These are phyloP conservation scores for Macropis europaea DNA, from an alignment of 2,888 invertebrate genomes.

Conservation along the genomic window DNA sequence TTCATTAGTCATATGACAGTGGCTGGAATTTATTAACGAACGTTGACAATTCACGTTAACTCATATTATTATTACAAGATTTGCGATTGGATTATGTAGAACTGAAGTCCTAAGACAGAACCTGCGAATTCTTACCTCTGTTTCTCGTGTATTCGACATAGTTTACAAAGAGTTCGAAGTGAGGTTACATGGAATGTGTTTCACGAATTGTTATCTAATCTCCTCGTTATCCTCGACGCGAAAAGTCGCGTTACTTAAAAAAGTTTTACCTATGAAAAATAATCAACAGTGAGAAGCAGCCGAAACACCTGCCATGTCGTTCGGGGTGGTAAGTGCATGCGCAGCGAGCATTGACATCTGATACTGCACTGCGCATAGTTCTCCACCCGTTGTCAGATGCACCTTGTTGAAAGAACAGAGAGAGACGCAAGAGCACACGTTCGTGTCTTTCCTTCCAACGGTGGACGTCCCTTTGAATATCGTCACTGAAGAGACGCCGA, in stretches of 20 bases:
- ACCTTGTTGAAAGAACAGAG: neutral
- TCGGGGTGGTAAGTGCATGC: constrained; percentile 63
- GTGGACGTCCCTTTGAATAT: neutral
- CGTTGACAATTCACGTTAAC: no score
- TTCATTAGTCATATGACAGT: neutral
- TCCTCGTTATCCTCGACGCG: constrained; percentile 26
- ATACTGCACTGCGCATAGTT: constrained; percentile 52
- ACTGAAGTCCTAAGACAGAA: no score
- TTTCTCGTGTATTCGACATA: constrained; percentile 60
- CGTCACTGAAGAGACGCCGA: neutral
- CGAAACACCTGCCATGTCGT: constrained; percentile 65
- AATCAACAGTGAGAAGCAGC: constrained; percentile 60
- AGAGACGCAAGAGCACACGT: neutral
- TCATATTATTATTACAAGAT: no score
- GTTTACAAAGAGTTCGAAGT: constrained; percentile 4
- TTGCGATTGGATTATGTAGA: no score
- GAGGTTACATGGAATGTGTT: constrained; percentile 2
- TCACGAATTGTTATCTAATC: constrained; percentile 12
- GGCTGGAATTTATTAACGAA: no score
- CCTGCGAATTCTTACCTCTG: constrained; percentile 55
- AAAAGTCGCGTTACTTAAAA: neutral
- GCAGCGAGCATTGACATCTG: constrained; percentile 44
- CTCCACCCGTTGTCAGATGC: constrained; percentile 16
- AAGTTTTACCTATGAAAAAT: constrained; percentile 32
- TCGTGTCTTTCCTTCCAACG: neutral